Evolutionary conservation across 1,140 invertebrate species (phyloP).

Genomic region (Drosophila murphyi): DNA sequence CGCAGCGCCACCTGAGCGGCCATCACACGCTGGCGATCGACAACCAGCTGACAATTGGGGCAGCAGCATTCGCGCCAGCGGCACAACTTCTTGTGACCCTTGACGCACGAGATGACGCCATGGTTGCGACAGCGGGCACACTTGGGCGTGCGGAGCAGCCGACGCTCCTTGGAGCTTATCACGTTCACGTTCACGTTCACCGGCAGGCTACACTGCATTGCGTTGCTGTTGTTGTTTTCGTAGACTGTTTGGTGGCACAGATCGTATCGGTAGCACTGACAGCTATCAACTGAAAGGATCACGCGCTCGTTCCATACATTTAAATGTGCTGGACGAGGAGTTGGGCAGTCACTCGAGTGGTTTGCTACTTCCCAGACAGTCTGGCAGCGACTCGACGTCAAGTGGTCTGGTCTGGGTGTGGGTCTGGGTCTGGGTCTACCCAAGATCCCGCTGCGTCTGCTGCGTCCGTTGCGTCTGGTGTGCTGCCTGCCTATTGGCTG

Average conservation of each 20-base stretch:
- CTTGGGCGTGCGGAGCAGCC: conserved; percentile 90
- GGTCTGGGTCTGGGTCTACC: neutral
- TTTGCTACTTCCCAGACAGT: conserved; percentile 55
- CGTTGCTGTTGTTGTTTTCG: conserved; percentile 1
- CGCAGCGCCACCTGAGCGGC: conserved; percentile 92
- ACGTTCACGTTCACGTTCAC: conserved; percentile 5
- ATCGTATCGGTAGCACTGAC: conserved; percentile 27
- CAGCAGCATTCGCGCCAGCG: conserved; percentile 93
- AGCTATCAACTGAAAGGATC: conserved; percentile 63
- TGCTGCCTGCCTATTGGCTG: conserved; percentile 68
- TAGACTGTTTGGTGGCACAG: neutral
- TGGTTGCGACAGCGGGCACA: conserved; percentile 95
- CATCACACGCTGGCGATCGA: conserved; percentile 95
- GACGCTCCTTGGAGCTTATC: conserved; percentile 54
- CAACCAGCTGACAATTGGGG: conserved; percentile 93
- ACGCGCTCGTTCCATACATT: conserved; percentile 30
- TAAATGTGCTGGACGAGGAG: conserved; percentile 21
- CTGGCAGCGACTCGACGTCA: conserved; percentile 52
- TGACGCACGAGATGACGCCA: conserved; percentile 94
- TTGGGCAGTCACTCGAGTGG: conserved; percentile 37
- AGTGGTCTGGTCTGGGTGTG: conserved; percentile 47
- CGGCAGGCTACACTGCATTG: conserved; percentile 13
- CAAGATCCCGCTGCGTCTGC: conserved; percentile 6
- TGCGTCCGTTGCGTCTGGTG: conserved; percentile 1
- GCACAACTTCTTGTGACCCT: conserved; percentile 93